These are phyloP conservation scores for Sinocyclocheilus grahami DNA, from an alignment of 2,113 vertebrate species.

Conservation along the genomic window DNA sequence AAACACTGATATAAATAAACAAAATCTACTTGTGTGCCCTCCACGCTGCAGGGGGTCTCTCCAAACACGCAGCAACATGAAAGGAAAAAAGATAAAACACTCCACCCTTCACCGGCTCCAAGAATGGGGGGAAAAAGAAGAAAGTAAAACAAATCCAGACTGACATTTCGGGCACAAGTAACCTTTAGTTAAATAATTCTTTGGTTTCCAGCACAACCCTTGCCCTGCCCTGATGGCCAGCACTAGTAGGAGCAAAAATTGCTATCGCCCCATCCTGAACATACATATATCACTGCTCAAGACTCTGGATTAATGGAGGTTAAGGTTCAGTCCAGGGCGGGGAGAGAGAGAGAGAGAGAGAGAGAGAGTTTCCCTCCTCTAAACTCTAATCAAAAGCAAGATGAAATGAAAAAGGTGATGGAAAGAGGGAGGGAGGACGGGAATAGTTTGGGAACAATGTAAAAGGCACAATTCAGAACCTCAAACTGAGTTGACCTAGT, in stretches of 20 bases:
- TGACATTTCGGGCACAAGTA: slow-evolving; percentile 36
- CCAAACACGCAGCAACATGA: slow-evolving; percentile 27
- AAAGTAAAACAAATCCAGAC: slow-evolving; percentile 12
- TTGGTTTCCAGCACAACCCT: neutral
- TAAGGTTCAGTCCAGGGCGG: slow-evolving; percentile 38
- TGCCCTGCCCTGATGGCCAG: neutral
- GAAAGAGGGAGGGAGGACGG: neutral
- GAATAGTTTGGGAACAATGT: slow-evolving; percentile 31
- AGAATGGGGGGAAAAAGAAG: neutral
- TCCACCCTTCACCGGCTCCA: neutral
- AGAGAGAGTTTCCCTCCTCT: slow-evolving; percentile 3
- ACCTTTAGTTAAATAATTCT: slow-evolving; percentile 12
- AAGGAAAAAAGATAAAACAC: slow-evolving; percentile 1
- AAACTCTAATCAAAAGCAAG: slow-evolving; percentile 26
- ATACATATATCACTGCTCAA: slow-evolving; percentile 18
- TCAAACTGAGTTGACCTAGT: slow-evolving; percentile 48
- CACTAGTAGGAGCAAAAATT: neutral
- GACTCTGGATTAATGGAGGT: slow-evolving; percentile 42
- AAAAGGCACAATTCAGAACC: slow-evolving; percentile 22
- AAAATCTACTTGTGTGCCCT: slow-evolving; percentile 13
- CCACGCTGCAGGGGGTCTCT: slow-evolving; percentile 21
- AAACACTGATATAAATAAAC: slow-evolving; percentile 37
- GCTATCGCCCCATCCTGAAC: neutral
- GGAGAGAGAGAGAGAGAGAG: neutral
- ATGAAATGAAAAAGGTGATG: neutral